Evolutionary conservation across 92 coral and sea anemone species (phyloP).

Genomic region (Anthopleura xanthogrammica): DNA sequence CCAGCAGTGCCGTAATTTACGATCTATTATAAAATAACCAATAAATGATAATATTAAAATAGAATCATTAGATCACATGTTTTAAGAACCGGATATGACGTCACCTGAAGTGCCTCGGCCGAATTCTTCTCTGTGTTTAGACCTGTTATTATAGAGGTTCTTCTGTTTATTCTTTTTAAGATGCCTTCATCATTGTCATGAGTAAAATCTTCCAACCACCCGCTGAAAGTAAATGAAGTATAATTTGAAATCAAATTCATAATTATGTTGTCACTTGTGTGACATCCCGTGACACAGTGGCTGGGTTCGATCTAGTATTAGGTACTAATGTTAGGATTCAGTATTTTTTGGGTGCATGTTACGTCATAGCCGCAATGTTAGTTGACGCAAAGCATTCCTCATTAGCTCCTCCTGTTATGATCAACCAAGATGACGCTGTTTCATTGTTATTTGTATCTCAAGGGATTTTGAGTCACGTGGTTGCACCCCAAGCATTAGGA

Average conservation of each 20-base stretch:
- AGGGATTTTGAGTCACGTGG: no score
- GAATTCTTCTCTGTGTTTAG: constrained; percentile 45
- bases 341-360: no score
- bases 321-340: no score
- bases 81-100: constrained; percentile 7
- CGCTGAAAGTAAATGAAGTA: constrained; percentile 20
- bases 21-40: constrained; percentile 45
- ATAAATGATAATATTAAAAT: background rate
- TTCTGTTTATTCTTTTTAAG: constrained; percentile 51
- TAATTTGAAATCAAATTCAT: background rate
- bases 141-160: constrained; percentile 63
- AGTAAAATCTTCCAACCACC: constrained; percentile 66
- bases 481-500: no score
- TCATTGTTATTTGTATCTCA: no score
- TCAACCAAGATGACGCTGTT: no score
- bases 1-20: constrained; percentile 95
- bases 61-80: background rate
- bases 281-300: background rate
- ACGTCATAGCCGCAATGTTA: no score
- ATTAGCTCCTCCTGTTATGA: no score
- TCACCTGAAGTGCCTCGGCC: constrained; percentile 81
- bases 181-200: constrained; percentile 38
- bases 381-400: no score
- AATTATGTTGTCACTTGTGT: background rate
- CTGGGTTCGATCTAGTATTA: background rate